Base-by-base conservation (phyloP, 2,888 invertebrate species). In the Acronicta leporina region DNA sequence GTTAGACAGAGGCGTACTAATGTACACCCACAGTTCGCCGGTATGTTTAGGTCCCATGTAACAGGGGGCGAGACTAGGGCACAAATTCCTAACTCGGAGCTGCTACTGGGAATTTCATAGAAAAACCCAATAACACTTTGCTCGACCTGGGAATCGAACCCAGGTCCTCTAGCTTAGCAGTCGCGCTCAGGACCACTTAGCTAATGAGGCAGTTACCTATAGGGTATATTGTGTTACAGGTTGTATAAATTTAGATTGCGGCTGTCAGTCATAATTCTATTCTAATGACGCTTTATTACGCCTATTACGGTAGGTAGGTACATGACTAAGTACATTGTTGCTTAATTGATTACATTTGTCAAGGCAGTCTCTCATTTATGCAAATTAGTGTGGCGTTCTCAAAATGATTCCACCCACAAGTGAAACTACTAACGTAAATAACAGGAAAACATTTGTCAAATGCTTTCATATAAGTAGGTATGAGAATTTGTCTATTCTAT, bases 391-490 rank as follows among this genome's bases (percentile, higher is more conserved):
- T 60, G 49, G 27, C 25, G 55, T 61, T 50, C 45, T 35, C 53
- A 44, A 68, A 73, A 64, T 41, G 35, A 33, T 55, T 41, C 38
- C 35, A 73, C 49, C 47, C 42, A 58, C 56, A 46, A 41, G 11
- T 51, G 44, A 58, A 55, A 53, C 38, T 27, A 44, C 14, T 11
- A 49, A 8, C 54, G 15, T 38, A 51, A 44, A 27, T 57, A 50
- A 41, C 57, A 64, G 69, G 51, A 63, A 65, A 73, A 53, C 46
- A 61, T 54, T 56, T 51, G 60, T 73, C 53, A 54, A 55, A 63
- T 40, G 25, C 50, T 65, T 63, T 74, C 47, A 51, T 61, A 38
- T n/a, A 33, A 3, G 2, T 35, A n/a, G n/a, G n/a, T n/a, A 38
- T 38, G 38, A 38, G n/a, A n/a, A 38, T 38, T 38, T 38, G n/a